Percentiles rank a stretch among this genome's conserved stretches.
These are phyloP conservation scores for Eumeta japonica DNA, from an alignment of 1,140 invertebrate species.

Conservation along the genomic window DNA sequence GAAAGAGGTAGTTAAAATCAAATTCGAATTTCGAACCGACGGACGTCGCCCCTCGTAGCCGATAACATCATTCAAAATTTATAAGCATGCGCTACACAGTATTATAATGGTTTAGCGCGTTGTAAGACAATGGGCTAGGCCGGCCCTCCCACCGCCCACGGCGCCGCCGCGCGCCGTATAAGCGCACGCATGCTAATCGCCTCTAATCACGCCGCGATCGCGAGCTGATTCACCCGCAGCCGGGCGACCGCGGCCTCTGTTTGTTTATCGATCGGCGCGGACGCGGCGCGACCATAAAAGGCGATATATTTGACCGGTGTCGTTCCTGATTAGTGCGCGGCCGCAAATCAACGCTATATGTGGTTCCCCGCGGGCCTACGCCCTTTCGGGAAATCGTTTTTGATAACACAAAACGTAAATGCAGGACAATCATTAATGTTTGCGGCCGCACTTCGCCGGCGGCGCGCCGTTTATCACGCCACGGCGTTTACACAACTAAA, in stretches of 20 bases:
- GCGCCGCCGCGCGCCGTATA: conserved; percentile 16
- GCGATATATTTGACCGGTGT: conserved; percentile 51
- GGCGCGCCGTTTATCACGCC: conserved; percentile 30
- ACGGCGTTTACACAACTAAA: no score
- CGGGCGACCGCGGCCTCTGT: conserved; percentile 37
- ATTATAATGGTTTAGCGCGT: conserved; percentile 44
- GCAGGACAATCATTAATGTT: conserved; percentile 49
- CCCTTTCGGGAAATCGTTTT: conserved; percentile 43
- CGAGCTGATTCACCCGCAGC: conserved; percentile 43
- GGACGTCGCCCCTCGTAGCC: no score
- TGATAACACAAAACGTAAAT: conserved; percentile 46
- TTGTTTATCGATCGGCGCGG: conserved; percentile 51
- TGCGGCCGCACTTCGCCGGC: conserved; percentile 29
- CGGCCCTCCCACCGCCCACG: conserved; percentile 47
- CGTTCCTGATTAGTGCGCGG: conserved; percentile 47
- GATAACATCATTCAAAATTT: no score
- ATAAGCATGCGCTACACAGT: no score
- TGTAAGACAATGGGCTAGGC: conserved; percentile 43
- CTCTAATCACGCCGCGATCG: conserved; percentile 48
- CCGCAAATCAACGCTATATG: conserved; percentile 45
- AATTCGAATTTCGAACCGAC: no score
- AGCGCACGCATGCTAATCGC: conserved; percentile 46
- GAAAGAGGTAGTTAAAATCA: no score
- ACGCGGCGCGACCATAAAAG: conserved; percentile 44
- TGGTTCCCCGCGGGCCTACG: conserved; percentile 39